Percentiles rank a stretch among this genome's conserved stretches.
Evolutionary conservation across 2,888 invertebrate genomes (phyloP).

Genomic region (Drosophila koepferae): DNA sequence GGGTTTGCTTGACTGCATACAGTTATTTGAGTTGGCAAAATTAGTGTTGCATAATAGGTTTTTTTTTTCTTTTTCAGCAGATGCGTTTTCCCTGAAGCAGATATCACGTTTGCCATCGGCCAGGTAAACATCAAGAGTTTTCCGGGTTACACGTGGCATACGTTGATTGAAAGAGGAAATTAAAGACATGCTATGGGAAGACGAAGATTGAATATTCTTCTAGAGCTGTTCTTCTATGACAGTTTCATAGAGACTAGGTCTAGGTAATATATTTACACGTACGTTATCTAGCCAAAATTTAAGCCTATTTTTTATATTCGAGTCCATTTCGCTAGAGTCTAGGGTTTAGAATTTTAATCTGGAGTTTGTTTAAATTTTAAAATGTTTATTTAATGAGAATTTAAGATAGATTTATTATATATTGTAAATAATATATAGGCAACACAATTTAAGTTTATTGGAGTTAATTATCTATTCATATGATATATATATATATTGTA

Average conservation of each 20-base stretch:
- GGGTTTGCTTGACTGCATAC: background rate
- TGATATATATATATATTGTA: too few relatives aligned
- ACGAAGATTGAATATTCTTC: background rate
- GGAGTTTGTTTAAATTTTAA: background rate
- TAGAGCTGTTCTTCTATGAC: background rate
- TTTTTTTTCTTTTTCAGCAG: background rate
- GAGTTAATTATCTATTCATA: too few relatives aligned
- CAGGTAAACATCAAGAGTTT: constrained; percentile 47
- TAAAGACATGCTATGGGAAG: background rate
- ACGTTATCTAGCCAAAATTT: too few relatives aligned
- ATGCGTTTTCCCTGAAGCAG: constrained; percentile 10
- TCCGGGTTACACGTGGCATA: constrained; percentile 45
- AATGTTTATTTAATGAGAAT: background rate
- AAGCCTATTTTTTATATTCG: too few relatives aligned
- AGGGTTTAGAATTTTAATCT: background rate
- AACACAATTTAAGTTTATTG: too few relatives aligned
- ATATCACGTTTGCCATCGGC: constrained; percentile 7
- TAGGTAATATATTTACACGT: too few relatives aligned
- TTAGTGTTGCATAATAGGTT: constrained; percentile 3
- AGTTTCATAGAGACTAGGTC: too few relatives aligned
- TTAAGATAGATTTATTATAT: too few relatives aligned
- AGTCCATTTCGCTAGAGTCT: too few relatives aligned
- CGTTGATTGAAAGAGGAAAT: background rate
- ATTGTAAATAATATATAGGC: too few relatives aligned
- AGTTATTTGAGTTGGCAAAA: constrained; percentile 3